Evolutionary conservation across 2,113 vertebrate species (phyloP).

Genomic region (Podarcis raffonei): DNA sequence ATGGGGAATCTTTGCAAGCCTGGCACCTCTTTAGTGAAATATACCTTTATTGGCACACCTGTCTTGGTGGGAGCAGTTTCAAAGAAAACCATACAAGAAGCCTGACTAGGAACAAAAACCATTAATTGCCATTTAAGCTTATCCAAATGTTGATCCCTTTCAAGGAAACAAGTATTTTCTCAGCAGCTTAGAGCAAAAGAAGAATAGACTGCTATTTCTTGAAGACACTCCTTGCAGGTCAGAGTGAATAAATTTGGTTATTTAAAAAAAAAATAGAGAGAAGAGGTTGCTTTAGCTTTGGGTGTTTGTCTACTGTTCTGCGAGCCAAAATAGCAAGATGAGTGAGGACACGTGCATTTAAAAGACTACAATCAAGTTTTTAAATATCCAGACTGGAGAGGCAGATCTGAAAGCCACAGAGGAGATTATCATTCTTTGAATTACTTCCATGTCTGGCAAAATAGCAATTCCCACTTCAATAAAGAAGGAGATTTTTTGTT

Average conservation of each 20-base stretch:
- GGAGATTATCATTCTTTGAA: background rate
- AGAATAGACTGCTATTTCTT: background rate
- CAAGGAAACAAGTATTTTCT: constrained; percentile 10
- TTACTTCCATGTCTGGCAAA: background rate
- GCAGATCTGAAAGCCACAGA: background rate
- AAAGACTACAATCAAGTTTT: background rate
- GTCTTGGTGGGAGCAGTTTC: constrained; percentile 42
- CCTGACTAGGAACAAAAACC: background rate
- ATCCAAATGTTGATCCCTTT: constrained; percentile 22
- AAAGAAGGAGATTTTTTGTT: background rate
- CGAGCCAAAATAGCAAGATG: background rate
- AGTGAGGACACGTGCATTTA: background rate
- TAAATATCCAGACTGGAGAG: background rate
- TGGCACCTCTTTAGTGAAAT: background rate
- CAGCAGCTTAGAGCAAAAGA: background rate
- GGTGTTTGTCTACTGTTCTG: background rate
- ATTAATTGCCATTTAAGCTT: constrained; percentile 56
- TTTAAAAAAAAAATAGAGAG: background rate
- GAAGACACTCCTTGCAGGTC: background rate
- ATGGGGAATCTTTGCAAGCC: background rate
- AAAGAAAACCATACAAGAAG: constrained; percentile 36
- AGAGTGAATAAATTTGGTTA: background rate
- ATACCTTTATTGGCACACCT: background rate
- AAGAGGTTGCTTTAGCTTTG: background rate
- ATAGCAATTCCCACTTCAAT: background rate